A percentile compares a stretch with the other conserved stretches of the same genome.
These are phyloP conservation scores for Leptinotarsa haldemani DNA, from an alignment of 2,888 invertebrate species.

Conservation along the genomic window DNA sequence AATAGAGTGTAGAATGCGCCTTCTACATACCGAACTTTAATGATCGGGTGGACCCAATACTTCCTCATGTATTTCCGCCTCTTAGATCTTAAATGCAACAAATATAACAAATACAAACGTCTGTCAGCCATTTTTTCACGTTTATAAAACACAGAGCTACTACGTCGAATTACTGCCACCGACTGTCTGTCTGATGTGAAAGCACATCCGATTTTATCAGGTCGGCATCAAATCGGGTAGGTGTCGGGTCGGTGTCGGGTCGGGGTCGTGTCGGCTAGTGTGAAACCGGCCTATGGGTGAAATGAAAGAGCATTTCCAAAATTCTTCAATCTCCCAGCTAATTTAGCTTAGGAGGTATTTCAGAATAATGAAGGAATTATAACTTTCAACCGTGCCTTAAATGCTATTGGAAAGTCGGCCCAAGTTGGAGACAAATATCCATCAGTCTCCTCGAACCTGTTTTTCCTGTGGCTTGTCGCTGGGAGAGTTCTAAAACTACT, in stretches of 20 bases:
- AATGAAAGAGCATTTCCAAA: too few relatives aligned
- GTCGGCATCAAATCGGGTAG: too few relatives aligned
- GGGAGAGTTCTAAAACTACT: not conserved
- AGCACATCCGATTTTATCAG: too few relatives aligned
- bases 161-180: too few relatives aligned
- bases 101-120: conserved; percentile 18
- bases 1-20: conserved; percentile 20
- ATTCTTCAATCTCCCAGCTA: not conserved
- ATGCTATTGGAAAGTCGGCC: not conserved
- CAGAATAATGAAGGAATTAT: not conserved
- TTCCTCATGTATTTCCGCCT: not conserved
- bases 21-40: conserved; percentile 22
- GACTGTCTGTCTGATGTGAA: too few relatives aligned
- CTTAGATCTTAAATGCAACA: conserved; percentile 27
- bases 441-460: not conserved
- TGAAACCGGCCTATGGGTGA: too few relatives aligned
- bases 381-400: not conserved
- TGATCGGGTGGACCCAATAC: conserved; percentile 24
- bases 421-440: not conserved
- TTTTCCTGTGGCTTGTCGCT: not conserved
- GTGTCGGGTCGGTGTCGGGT: too few relatives aligned
- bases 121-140: too few relatives aligned
- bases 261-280: too few relatives aligned
- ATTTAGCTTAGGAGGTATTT: not conserved
- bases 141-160: too few relatives aligned